phyloP scores from a whole-genome alignment of 2,888 invertebrate genomes.

The Pimpla rufipes region DNA sequence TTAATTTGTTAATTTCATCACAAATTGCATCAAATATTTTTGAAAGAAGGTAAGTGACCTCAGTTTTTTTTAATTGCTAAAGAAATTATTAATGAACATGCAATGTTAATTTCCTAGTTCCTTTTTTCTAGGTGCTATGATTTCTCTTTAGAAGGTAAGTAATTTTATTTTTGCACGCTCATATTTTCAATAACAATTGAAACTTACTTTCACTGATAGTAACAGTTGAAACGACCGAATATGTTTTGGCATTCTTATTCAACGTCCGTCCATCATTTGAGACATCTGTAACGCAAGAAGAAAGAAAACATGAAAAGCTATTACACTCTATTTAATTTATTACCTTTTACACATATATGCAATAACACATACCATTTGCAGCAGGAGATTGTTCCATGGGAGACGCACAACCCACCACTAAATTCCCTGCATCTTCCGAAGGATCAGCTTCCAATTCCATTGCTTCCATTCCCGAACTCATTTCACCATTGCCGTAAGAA shows the following conservation, averaged over 20 bases:
- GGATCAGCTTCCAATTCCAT: not conserved
- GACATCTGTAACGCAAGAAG: not conserved
- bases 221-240: not conserved
- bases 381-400: not conserved
- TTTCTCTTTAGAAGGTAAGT: not conserved
- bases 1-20: not conserved
- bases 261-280: not conserved
- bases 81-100: not conserved
- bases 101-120: not conserved
- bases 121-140: not conserved
- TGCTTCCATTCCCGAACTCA: too few relatives aligned
- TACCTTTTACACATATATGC: not conserved
- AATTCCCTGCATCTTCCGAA: not conserved
- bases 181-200: not conserved
- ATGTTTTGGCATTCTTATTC: not conserved
- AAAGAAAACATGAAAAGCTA: not conserved
- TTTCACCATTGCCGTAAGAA: too few relatives aligned
- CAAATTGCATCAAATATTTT: not conserved
- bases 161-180: not conserved
- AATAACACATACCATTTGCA: not conserved
- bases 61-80: not conserved
- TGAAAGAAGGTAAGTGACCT: not conserved
- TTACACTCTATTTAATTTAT: not conserved
- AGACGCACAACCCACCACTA: not conserved
- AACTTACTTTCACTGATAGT: conserved; percentile 14